Evolutionary conservation across 2,797 vertebrate species (phyloP).

Genomic region (Peromyscus attwateri): DNA sequence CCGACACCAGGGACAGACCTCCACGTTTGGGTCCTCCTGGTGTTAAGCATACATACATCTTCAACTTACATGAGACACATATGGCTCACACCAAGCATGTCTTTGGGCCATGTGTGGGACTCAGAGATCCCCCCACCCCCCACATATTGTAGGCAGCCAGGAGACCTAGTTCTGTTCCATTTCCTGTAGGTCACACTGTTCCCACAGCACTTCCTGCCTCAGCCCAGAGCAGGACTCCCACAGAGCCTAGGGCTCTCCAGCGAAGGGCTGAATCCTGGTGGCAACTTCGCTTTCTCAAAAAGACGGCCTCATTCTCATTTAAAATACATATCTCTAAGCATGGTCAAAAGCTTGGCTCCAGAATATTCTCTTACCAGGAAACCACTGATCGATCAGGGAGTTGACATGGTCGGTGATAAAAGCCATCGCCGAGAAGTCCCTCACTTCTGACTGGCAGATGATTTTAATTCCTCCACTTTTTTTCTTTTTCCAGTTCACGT

Average conservation of each 20-base stretch:
- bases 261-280: not conserved
- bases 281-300: not conserved
- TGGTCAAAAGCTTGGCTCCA: not conserved
- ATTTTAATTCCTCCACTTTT: conserved; percentile 99
- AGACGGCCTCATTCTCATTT: not conserved
- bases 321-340: not conserved
- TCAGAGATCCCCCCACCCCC: too few relatives aligned
- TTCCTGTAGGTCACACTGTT: not conserved
- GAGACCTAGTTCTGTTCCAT: not conserved
- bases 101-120: fast-evolving
- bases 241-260: not conserved
- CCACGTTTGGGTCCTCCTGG: not conserved
- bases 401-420: conserved; percentile 99
- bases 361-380: conserved; percentile 93
- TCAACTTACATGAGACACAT: not conserved
- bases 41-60: not conserved
- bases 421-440: conserved; percentile 99
- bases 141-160: not conserved
- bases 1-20: not conserved
- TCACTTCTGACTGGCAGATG: conserved; percentile 95
- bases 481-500: conserved; percentile 97
- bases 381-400: conserved; percentile 98
- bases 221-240: not conserved
- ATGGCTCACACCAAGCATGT: not conserved
- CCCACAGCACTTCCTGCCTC: fast-evolving